Base-by-base conservation (phyloP, 1,140 invertebrate species). In the Philotrypesis tridentata region DNA sequence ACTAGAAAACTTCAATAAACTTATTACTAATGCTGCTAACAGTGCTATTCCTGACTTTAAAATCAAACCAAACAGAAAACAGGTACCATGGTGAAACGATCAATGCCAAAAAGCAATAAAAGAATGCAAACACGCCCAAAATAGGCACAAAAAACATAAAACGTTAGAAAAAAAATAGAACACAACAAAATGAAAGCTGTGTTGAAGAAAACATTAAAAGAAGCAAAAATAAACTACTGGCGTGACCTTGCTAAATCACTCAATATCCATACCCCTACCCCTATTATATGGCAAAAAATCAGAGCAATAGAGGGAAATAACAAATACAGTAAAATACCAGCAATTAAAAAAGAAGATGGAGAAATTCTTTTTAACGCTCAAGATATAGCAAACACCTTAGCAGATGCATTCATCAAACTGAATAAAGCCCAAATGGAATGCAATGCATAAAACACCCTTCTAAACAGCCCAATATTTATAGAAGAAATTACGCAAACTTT, bases 81-180 rank as follows among this genome's bases (percentile, higher is more conserved):
- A 68, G 31, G 8, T 68, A 2, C 67, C 67, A 31, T 68, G 67
- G 67, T 68, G 67, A 12, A 60, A 21, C 55, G 55, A 60, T 17
- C 14, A n/a, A 60, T 60, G 14, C 55, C 55, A n/a, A n/a, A n/a
- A n/a, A n/a, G n/a, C n/a, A n/a, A n/a, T n/a, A n/a, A n/a, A n/a
- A n/a, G n/a, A n/a, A n/a, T 60, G 55, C 55, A 60, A 60, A n/a
- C 5, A n/a, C 33, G 33, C 33, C 33, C 3, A 37, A 37, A 86
- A 85, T 61, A 70, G 82, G 17, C 88, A 84, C 63, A 88, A 86
- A 82, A 83, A 81, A 78, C 85, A 90, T 72, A 85, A 84, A 72
- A 88, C 80, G 63, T 65, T 29, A 76, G 65, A 33, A 86, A 83
- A 72, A 61, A 85, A 84, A 82, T 87, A 55, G 84, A 87, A 72